Evolutionary conservation across 2,888 invertebrate species (phyloP).

Genomic region (Strigamia transsilvanica): DNA sequence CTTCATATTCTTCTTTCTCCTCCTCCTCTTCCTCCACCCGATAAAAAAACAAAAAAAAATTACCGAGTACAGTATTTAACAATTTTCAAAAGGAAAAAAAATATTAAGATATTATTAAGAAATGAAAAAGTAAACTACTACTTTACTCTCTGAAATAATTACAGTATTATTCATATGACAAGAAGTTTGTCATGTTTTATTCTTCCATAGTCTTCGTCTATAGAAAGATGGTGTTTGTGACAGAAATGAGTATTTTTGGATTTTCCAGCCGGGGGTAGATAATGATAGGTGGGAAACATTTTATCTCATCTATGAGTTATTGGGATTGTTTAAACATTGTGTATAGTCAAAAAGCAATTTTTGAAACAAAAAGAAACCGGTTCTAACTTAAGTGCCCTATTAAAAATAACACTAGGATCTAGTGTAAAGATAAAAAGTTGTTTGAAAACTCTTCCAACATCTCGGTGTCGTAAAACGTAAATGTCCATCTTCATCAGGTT

Average conservation of each 20-base stretch:
- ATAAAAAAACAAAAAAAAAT: neutral
- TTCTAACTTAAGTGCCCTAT: conserved; percentile 30
- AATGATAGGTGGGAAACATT: neutral
- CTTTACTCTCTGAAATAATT: conserved; percentile 26
- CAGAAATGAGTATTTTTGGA: conserved; percentile 30
- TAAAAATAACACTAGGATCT: conserved; percentile 17
- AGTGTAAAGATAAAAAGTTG: conserved; percentile 12
- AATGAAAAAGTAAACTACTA: conserved; percentile 18
- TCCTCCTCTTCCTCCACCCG: conserved; percentile 11
- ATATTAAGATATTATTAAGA: conserved; percentile 11
- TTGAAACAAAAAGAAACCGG: conserved; percentile 24
- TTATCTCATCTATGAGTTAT: conserved; percentile 26
- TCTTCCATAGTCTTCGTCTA: conserved; percentile 30
- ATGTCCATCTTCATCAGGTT: conserved; percentile 26
- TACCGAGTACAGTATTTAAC: conserved; percentile 30
- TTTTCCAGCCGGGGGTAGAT: conserved; percentile 30
- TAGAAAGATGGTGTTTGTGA: conserved; percentile 26
- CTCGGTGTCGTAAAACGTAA: conserved; percentile 17
- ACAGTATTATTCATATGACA: conserved; percentile 30
- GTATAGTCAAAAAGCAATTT: conserved; percentile 16
- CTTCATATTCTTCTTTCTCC: conserved; percentile 6
- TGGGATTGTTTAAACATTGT: conserved; percentile 30
- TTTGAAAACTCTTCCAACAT: conserved; percentile 24
- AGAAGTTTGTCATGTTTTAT: conserved; percentile 30
- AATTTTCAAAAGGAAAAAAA: conserved; percentile 12